Base-by-base conservation (phyloP, 92 coral and sea anemone genomes). In the Porites lobata region DNA sequence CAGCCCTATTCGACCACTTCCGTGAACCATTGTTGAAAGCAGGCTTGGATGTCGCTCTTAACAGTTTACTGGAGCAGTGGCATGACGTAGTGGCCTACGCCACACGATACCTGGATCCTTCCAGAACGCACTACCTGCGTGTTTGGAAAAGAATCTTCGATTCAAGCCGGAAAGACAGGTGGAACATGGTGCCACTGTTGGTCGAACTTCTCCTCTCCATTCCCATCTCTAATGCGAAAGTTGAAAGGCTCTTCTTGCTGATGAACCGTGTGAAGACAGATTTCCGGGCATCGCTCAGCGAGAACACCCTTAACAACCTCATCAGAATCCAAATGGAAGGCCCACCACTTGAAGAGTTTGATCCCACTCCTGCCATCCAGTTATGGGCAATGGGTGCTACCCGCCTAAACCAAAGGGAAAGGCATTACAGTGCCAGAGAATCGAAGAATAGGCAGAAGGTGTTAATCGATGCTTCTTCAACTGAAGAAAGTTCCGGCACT, bases 161-260 rank as follows among this genome's bases (percentile, higher is more conserved):
- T 73, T 91, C 91, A 71, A 53, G 85, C 24, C 64, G 82, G 69
- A 91, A 85, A 32, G 67, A 74, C 59, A 67, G 83, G 83, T 93
- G 94, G 92, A 69, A 86, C n/a, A 83, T 87, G 86, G 93, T 87
- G 83, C 82, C 89, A 22, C 81, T 91, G 38, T 83, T 88, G 75
- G 88, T 88, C 50, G 94, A 94, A 79, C 92, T 91, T 82, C 82
- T 94, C 29, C 91, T 93, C 73, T 47, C 91, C 72, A 91, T 91
- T 78, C 94, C 96, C 52, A 92, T 91, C 79, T 94, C 96, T 20
- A 90, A 88, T 79, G 94, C 94, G 76, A 94, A 94, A 81, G 92
- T 94, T 32, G 92, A 91, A 88, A 84, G 92, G 80, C 43, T 94
- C 80, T 91, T 91, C 85, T 94, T 93, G 77, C 80, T 72, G 70